These are phyloP conservation scores for Tenthredo livida DNA, from an alignment of 2,888 invertebrate species.

Conservation along the genomic window DNA sequence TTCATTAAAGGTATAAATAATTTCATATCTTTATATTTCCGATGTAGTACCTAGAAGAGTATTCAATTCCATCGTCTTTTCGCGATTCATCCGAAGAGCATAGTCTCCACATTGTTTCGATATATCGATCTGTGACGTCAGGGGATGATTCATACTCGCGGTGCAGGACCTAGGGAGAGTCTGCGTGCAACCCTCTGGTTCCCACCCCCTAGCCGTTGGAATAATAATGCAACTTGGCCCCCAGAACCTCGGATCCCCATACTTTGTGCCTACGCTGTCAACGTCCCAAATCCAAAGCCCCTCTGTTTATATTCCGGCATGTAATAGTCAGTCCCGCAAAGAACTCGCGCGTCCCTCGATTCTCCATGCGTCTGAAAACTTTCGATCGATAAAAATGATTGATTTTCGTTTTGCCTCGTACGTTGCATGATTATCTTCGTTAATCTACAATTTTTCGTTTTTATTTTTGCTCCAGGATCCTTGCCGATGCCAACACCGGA, in stretches of 20 bases:
- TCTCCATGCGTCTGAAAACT: no score
- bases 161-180: slow-evolving; percentile 71
- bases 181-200: slow-evolving; percentile 67
- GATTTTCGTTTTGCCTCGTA: not conserved
- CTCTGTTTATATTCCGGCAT: slow-evolving; percentile 42
- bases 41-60: no score
- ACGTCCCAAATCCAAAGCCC: slow-evolving; percentile 54
- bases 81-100: slow-evolving; percentile 41
- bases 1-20: slow-evolving; percentile 82
- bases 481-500: slow-evolving; percentile 71
- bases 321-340: slow-evolving; percentile 22
- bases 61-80: no score
- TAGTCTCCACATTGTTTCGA: slow-evolving; percentile 53
- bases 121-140: slow-evolving; percentile 63
- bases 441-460: not conserved
- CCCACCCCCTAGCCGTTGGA: slow-evolving; percentile 62
- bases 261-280: slow-evolving; percentile 55
- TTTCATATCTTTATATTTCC: not conserved
- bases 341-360: slow-evolving; percentile 4
- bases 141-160: slow-evolving; percentile 73
- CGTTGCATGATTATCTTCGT: not conserved
- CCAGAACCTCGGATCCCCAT: slow-evolving; percentile 14
- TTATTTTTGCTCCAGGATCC: slow-evolving; percentile 65
- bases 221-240: slow-evolving; percentile 70
- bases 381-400: not conserved